Evolutionary conservation across 2,888 invertebrate species (phyloP).

Genomic region (Coleophora deauratella): DNA sequence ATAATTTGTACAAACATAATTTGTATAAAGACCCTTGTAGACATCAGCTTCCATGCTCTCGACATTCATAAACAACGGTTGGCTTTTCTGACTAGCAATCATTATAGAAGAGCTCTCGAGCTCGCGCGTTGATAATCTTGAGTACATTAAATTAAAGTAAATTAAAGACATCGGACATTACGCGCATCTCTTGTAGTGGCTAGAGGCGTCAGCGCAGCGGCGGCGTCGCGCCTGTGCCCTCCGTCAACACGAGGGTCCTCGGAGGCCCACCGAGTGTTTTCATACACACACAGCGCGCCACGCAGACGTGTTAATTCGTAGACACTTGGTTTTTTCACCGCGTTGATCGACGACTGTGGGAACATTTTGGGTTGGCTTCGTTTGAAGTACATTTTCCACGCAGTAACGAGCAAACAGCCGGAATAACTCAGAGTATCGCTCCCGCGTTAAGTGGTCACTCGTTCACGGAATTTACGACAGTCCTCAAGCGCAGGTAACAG

Average conservation of each 20-base stretch:
- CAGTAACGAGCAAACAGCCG: conserved; percentile 68
- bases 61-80: conserved; percentile 39
- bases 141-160: conserved; percentile 60
- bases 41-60: conserved; percentile 20
- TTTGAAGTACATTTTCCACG: conserved; percentile 63
- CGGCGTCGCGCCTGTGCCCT: conserved; percentile 43
- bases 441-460: conserved; percentile 62
- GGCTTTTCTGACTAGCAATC: conserved; percentile 41
- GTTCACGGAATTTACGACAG: conserved; percentile 61
- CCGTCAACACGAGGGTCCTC: conserved; percentile 65
- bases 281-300: conserved; percentile 57
- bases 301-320: conserved; percentile 72
- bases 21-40: too few species aligned
- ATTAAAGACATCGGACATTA: conserved; percentile 59
- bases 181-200: conserved; percentile 31
- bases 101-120: conserved; percentile 40
- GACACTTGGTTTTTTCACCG: conserved; percentile 68
- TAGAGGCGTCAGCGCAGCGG: conserved; percentile 37
- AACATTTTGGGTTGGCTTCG: conserved; percentile 65
- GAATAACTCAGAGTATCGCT: conserved; percentile 59
- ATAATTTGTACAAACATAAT: too few species aligned
- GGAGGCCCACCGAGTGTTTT: conserved; percentile 64
- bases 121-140: conserved; percentile 21
- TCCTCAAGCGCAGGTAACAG: conserved; percentile 41
- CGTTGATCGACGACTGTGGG: conserved; percentile 72